Evolutionary conservation across 2,113 vertebrate genomes (phyloP), one percentile per base, ranked within the genome.

Genomic region (Poeciliopsis occidentalis): DNA sequence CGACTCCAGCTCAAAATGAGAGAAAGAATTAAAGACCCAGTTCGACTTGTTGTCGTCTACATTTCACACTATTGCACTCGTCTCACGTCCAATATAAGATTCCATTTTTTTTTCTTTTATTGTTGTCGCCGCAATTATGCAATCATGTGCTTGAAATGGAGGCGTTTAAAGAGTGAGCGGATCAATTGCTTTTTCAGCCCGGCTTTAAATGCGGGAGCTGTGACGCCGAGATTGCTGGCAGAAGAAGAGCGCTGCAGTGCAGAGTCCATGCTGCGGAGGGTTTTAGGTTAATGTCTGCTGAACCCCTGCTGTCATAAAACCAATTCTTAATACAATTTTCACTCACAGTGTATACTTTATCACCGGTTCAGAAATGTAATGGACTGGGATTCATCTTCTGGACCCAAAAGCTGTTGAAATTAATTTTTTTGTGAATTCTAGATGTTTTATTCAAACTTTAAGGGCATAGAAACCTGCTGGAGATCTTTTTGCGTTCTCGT

Each of bases 1-100:
- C 62, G 82, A 87, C 71, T 84, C 11, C 17, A 85, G 72, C 73
- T 83, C 83, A 72, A 85, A 87, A 90, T 61, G 64, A 72, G n/a
- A 73, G 13, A 62, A 64, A 64, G 15, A 4, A 12, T 64, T 51
- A 73, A 67, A n/a, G 34, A 37, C 34, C 27, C 6, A 30, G 31
- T 67, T 71, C 22, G 64, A 81, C 44, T 73, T 12, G 37, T 61
- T 62, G 76, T 71, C 31, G 62, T 79, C 76, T 81, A 76, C 76
- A 80, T 82, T 88, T 79, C 60, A 64, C 73, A 60, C 83, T 83
- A 88, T 82, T 88, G 76, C 67, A 67, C 78, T 11, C 76, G 76
- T 78, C 71, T 72, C 85, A 76, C 4, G 0, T 60, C 68, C 75
- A 66, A 47, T 64, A 57, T 81, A 29, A 69, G 60, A 76, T 37